A percentile compares a stretch with the other conserved stretches of the same genome.
phyloP scores from a whole-genome alignment of 2,888 invertebrate genomes.

The Blomia tropicalis region DNA sequence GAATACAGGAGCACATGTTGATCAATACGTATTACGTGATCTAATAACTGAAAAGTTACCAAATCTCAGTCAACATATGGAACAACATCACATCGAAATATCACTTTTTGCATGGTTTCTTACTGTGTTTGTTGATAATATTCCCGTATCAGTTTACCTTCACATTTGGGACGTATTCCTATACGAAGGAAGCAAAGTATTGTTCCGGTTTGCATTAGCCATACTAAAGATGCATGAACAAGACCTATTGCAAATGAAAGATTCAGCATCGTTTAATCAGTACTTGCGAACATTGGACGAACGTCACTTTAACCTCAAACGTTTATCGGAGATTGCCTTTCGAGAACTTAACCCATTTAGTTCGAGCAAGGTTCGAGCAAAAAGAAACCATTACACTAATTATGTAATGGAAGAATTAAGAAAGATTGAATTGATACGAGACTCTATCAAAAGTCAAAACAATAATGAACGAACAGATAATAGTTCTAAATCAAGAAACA shows the following conservation, averaged over 20 bases:
- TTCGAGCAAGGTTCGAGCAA: conserved; percentile 37
- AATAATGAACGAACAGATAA: not conserved
- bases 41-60: conserved; percentile 42
- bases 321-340: conserved; percentile 40
- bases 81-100: conserved; percentile 38
- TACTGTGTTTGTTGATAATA: conserved; percentile 42
- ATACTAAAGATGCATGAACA: conserved; percentile 40
- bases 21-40: conserved; percentile 39
- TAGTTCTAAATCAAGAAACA: not conserved
- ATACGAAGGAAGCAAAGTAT: conserved; percentile 43
- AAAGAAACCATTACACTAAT: conserved; percentile 36
- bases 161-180: conserved; percentile 43
- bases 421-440: conserved; percentile 20
- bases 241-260: conserved; percentile 38
- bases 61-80: conserved; percentile 38
- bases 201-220: conserved; percentile 43
- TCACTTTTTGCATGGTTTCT: conserved; percentile 44
- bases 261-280: conserved; percentile 40
- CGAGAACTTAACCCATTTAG: conserved; percentile 41
- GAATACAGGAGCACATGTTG: conserved; percentile 28
- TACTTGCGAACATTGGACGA: conserved; percentile 40
- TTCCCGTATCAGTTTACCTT: conserved; percentile 41
- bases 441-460: not conserved
- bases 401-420: conserved; percentile 21
- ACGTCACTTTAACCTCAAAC: conserved; percentile 39